Base-by-base conservation (phyloP, 2,888 invertebrate species). In the Polyommatus icarus region DNA sequence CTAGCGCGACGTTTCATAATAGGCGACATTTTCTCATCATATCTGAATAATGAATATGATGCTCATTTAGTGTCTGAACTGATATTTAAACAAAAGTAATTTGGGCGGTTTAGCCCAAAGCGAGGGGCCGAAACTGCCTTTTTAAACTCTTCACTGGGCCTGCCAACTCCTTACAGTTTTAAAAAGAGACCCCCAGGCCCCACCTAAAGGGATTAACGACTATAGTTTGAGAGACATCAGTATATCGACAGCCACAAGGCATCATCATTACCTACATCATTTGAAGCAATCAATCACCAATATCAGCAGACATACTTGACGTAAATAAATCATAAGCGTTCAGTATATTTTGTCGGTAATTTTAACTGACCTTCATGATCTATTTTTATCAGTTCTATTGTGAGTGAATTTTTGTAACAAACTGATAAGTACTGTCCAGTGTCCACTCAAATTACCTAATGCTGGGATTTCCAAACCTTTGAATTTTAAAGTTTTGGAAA, bases 321-420 rank as follows among this genome's bases (percentile, higher is more conserved):
- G 24, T n/a, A 72, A 72, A 72, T 40, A 36, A n/a, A 71, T 32
- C 15, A 36, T 46, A 46, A 15, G 50, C 7, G n/a, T 72, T 72
- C 15, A 0, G 61, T 71, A 71, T n/a, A 29, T 71, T 71, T 71
- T 36, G 18, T 18, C 71, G 8, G 10, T 10, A 40, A 40, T 40
- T 72, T 72, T 72, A 20, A 40, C 36, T 72, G 72, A 72, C 72
- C 40, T 72, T 72, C 40, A 72, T 15, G 15, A 29, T 15, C 29
- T 67, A 67, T 67, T 67, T 67, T 67, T 15, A 67, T 67, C 67
- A 67, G 15, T 24, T 61, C 8, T 20, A 59, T 59, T 59, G 20
- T 20, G n/a, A n/a, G n/a, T 59, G n/a, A 59, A 20, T 59, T 61
- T 20, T 61, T 24, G 61, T 61, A 24, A 20, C 59, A 59, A n/a